phyloP scores from a whole-genome alignment of 1,140 invertebrate species.

The Drosophila athabasca region DNA sequence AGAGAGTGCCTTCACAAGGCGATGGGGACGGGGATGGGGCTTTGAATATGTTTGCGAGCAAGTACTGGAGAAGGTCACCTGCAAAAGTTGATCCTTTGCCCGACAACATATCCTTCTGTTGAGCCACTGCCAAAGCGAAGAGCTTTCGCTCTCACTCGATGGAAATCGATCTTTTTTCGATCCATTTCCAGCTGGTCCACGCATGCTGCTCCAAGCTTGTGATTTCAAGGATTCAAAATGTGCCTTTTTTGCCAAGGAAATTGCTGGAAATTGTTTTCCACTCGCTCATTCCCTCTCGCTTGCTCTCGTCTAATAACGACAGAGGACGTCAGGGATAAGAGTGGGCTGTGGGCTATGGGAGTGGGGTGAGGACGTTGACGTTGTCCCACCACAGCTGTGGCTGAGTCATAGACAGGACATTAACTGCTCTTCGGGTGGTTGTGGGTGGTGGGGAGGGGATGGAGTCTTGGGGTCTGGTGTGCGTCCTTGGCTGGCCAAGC shows the following conservation, averaged over 20 bases:
- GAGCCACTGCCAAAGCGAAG: too few species aligned
- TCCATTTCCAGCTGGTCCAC: too few species aligned
- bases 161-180: too few species aligned
- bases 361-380: not conserved
- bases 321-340: constrained; percentile 27
- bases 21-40: not conserved
- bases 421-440: constrained; percentile 19
- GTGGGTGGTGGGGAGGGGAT: too few species aligned
- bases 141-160: not conserved
- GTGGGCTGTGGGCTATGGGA: too few species aligned
- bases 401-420: constrained; percentile 56
- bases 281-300: constrained; percentile 10
- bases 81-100: too few species aligned
- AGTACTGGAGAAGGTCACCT: too few species aligned
- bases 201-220: not conserved
- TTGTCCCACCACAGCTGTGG: constrained; percentile 28
- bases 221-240: constrained; percentile 1
- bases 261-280: constrained; percentile 66
- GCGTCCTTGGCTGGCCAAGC: constrained; percentile 27
- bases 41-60: not conserved
- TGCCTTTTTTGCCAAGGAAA: constrained; percentile 61
- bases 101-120: too few species aligned
- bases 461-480: too few species aligned
- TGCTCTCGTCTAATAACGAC: constrained; percentile 56
- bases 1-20: too few species aligned